Base-by-base conservation (phyloP, 2,888 invertebrate genomes). In the Druceiella hillmani region DNA sequence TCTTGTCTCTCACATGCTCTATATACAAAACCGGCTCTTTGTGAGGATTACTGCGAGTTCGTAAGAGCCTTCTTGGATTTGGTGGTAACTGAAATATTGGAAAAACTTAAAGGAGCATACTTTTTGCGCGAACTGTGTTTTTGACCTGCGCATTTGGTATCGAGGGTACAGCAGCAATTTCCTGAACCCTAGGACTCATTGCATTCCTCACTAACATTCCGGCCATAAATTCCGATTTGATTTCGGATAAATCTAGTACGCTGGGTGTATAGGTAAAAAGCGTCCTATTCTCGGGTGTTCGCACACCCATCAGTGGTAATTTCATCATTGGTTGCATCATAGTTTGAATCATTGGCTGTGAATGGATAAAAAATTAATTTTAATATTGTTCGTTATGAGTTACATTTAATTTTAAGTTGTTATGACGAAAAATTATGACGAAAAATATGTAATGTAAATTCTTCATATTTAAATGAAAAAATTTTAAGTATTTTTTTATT, bases 211-310 rank as follows among this genome's bases (percentile, higher is more conserved):
- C 68, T 36, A 78, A 55, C 30, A 92, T 73, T 54, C 87, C 75
- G 13, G 87, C 87, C 90, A 93, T 91, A 45, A 89, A 78, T 45
- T 92, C 91, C 33, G 91, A 91, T 53, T 85, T 81, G 48, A 93
- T 91, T 69, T 93, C 87, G 9, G 90, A 89, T 29, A 93, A 76
- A 64, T 93, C 88, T 40, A 93, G 74, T 52, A 93, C 93, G 7
- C 93, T 92, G 1, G 93, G 93, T 16, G 91, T 90, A 61, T 94
- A 94, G 14, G 93, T 93, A 61, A 94, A 94, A 20, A 93, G 93
- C 63, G 93, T 93, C 59, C 91, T 90, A 61, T 93, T 92, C 65
- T 89, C 88, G n/a, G n/a, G n/a, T n/a, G n/a, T n/a, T n/a, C n/a
- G n/a, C n/a, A n/a, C n/a, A n/a, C n/a, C n/a, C n/a, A n/a, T n/a